These are phyloP conservation scores for Antheraea yamamai DNA, from an alignment of 2,888 invertebrate genomes.

Conservation along the genomic window DNA sequence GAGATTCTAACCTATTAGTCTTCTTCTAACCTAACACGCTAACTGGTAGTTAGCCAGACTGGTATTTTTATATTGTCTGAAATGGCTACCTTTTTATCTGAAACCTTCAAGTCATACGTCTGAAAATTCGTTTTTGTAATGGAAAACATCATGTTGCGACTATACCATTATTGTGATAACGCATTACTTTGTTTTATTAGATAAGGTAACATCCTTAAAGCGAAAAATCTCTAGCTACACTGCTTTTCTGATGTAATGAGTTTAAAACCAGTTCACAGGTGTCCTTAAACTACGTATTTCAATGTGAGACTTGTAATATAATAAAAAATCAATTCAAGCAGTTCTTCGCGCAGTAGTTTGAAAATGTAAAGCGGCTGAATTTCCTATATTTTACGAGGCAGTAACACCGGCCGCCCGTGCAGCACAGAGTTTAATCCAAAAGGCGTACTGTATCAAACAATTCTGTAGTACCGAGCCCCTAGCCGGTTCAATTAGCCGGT, in stretches of 20 bases:
- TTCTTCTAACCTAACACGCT: too few relatives aligned
- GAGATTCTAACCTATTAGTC: too few relatives aligned
- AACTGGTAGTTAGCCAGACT: too few relatives aligned
- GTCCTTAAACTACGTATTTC: background rate
- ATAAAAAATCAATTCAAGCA: constrained; percentile 4
- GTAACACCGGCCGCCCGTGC: constrained; percentile 24
- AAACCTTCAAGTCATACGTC: too few relatives aligned
- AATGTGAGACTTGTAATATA: background rate
- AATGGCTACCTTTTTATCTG: too few relatives aligned
- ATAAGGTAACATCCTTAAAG: too few relatives aligned
- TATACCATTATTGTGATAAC: background rate
- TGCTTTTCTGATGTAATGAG: background rate
- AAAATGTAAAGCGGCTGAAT: constrained; percentile 14
- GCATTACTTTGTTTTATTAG: too few relatives aligned
- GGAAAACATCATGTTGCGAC: background rate
- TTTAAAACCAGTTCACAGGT: background rate
- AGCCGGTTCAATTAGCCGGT: constrained; percentile 57
- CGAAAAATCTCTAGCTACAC: too few relatives aligned
- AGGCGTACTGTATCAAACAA: constrained; percentile 33
- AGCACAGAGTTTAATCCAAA: background rate
- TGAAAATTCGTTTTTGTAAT: background rate
- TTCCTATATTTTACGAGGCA: constrained; percentile 35
- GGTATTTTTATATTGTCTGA: too few relatives aligned
- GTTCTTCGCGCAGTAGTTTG: background rate
- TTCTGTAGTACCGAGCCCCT: constrained; percentile 38